Evolutionary conservation across 2,113 vertebrate species (phyloP).

Genomic region (Sylvietta virens): DNA sequence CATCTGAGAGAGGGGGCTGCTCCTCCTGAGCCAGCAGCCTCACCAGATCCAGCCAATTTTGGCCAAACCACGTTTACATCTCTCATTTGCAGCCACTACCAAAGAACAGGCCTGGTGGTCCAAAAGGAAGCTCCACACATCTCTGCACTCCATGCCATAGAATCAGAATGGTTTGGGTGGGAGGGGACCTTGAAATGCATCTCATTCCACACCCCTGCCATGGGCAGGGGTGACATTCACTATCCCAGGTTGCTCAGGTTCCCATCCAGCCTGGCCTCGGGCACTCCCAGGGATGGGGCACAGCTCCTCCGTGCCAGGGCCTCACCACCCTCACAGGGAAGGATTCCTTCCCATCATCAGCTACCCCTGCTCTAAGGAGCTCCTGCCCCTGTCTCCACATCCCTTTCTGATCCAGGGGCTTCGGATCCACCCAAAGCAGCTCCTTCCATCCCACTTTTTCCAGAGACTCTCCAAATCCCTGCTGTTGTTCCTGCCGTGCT

Average conservation of each 20-base stretch:
- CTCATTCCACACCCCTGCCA: background rate
- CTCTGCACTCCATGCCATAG: background rate
- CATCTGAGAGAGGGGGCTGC: background rate
- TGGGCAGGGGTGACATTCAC: background rate
- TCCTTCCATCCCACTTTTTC: background rate
- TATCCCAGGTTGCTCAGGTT: background rate
- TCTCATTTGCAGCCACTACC: background rate
- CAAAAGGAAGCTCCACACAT: accelerated
- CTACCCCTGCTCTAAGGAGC: background rate
- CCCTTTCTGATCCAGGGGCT: background rate
- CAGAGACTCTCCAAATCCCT: background rate
- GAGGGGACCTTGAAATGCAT: background rate
- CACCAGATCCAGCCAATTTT: background rate
- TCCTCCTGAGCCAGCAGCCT: background rate
- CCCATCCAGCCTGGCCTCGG: background rate
- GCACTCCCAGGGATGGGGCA: background rate
- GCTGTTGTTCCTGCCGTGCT: background rate
- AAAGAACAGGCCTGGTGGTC: background rate
- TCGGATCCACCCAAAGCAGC: background rate
- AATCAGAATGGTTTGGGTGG: background rate
- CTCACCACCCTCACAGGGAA: background rate
- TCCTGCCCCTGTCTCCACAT: background rate
- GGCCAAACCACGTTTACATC: background rate
- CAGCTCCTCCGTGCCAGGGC: background rate
- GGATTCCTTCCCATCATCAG: background rate